Percentiles rank a stretch among this genome's conserved stretches.
Evolutionary conservation across 2,113 vertebrate species (phyloP).

Genomic region (Sterrhoptilus dennistouni): DNA sequence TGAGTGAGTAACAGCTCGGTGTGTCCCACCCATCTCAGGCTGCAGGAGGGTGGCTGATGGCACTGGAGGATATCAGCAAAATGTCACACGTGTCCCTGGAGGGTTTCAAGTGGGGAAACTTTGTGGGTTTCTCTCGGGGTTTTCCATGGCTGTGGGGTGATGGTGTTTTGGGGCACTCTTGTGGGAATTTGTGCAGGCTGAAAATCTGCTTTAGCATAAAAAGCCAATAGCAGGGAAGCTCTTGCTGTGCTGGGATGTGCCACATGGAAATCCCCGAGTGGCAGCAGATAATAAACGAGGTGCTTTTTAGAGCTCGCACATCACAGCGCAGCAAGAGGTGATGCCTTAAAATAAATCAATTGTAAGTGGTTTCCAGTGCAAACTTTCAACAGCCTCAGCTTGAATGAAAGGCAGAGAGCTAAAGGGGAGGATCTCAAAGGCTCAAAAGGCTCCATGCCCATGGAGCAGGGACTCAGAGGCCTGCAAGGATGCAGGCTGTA

Average conservation of each 20-base stretch:
- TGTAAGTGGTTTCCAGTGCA: conserved; percentile 11
- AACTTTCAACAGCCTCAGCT: neutral
- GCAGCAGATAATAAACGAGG: conserved; percentile 8
- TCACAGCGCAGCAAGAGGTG: conserved; percentile 14
- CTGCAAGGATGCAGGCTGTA: fast-evolving
- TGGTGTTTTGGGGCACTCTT: neutral
- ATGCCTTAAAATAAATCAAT: conserved; percentile 50
- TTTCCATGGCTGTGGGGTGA: fast-evolving
- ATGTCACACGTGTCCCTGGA: fast-evolving
- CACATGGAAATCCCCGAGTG: neutral
- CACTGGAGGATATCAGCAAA: neutral
- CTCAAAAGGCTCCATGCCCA: neutral
- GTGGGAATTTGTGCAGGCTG: neutral
- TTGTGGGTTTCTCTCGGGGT: neutral
- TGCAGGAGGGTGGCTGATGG: neutral
- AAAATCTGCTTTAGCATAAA: neutral
- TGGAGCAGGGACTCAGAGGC: neutral
- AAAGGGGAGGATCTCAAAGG: neutral
- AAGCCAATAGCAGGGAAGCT: neutral
- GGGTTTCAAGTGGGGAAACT: neutral
- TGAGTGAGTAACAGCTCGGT: neutral
- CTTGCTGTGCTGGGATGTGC: neutral
- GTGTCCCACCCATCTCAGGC: fast-evolving
- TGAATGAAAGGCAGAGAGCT: neutral
- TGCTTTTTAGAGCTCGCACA: conserved; percentile 29